These are phyloP conservation scores for Callimorpha dominula DNA, from an alignment of 2,888 invertebrate genomes.

Conservation along the genomic window DNA sequence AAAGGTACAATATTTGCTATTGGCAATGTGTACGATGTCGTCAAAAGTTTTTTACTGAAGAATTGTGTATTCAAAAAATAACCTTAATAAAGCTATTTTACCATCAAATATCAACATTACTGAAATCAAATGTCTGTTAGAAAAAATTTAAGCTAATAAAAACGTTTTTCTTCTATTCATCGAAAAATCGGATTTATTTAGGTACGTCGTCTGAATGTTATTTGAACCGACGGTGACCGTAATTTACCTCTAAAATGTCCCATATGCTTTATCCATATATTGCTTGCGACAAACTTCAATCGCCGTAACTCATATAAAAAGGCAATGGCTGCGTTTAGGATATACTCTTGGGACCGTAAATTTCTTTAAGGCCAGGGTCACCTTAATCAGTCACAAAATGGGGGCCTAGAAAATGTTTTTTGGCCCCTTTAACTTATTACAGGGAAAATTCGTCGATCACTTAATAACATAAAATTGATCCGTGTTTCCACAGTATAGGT, in stretches of 20 bases:
- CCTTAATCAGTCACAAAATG: constrained; percentile 24
- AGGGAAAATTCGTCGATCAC: not conserved
- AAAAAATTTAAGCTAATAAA: not conserved
- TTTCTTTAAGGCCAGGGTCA: constrained; percentile 16
- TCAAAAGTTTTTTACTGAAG: too few species aligned
- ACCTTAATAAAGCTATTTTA: not conserved
- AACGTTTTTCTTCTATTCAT: not conserved
- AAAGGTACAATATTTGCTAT: too few species aligned
- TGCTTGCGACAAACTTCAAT: constrained; percentile 24
- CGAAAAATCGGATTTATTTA: not conserved
- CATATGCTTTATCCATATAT: constrained; percentile 11
- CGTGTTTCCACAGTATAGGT: not conserved
- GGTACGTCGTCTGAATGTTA: not conserved
- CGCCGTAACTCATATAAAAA: constrained; percentile 33
- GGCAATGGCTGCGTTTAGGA: constrained; percentile 27
- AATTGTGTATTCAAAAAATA: not conserved
- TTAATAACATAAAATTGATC: not conserved
- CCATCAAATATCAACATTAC: not conserved
- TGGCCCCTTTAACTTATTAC: constrained; percentile 7
- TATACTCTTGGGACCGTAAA: constrained; percentile 20
- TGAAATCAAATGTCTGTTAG: not conserved
- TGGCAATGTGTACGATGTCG: too few species aligned
- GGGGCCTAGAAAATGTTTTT: not conserved
- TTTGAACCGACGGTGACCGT: not conserved
- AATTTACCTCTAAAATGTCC: constrained; percentile 13